phyloP scores from a whole-genome alignment of 2,888 invertebrate species.

The Apamea sordens region DNA sequence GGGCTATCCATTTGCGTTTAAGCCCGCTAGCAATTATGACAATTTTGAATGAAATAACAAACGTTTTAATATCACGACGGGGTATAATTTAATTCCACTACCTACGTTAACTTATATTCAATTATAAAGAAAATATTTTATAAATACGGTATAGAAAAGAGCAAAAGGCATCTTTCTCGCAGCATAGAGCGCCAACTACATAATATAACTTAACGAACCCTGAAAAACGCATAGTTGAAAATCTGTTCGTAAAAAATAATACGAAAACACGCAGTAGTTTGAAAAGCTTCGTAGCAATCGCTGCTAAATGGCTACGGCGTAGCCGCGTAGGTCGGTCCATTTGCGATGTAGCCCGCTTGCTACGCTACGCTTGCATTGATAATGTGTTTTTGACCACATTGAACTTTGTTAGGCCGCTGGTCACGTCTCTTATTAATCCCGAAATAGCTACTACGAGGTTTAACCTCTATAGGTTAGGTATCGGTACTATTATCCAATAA shows the following conservation, averaged over 20 bases:
- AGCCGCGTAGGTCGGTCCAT: slow-evolving; percentile 18
- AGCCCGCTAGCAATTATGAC: background rate
- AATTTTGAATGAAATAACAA: background rate
- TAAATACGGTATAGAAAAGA: background rate
- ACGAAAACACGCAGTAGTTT: slow-evolving; percentile 12
- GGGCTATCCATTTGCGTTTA: background rate
- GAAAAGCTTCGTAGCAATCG: slow-evolving; percentile 33
- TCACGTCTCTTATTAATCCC: slow-evolving; percentile 16
- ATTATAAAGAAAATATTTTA: background rate
- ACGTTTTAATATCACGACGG: background rate
- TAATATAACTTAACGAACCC: background rate
- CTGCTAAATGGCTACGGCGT: slow-evolving; percentile 42
- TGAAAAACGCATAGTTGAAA: slow-evolving; percentile 24
- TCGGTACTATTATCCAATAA: slow-evolving; percentile 1
- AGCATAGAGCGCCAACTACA: background rate
- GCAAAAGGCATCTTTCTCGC: background rate
- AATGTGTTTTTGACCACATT: slow-evolving; percentile 36
- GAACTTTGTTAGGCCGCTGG: slow-evolving; percentile 6
- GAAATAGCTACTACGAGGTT: slow-evolving; percentile 8
- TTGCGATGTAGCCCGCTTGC: slow-evolving; percentile 11
- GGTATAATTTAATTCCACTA: background rate
- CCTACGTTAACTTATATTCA: background rate
- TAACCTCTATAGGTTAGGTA: background rate
- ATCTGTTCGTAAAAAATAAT: slow-evolving; percentile 15
- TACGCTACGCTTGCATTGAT: slow-evolving; percentile 22